Conservation (phyloP, 2,888 invertebrate genomes). For the Teleiodes luculella region DNA sequence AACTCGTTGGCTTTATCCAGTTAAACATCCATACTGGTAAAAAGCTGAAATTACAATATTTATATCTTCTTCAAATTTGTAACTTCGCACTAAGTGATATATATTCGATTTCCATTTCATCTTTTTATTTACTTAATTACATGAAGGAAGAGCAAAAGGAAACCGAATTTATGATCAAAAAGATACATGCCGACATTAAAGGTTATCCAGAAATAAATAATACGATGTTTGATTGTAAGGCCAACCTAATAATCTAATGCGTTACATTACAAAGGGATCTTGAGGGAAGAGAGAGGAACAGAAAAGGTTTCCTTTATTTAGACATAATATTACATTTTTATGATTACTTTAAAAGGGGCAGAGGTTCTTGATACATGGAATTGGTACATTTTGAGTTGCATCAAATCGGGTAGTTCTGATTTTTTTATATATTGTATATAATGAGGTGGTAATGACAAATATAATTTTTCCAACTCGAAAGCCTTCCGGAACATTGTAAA, state of each 20-base stretch:
- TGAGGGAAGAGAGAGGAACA: constrained; percentile 35
- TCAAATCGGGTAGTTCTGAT: too few species aligned
- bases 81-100: too few species aligned
- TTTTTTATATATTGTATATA: too few species aligned
- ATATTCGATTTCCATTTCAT: background rate
- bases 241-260: constrained; percentile 69
- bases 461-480: too few species aligned
- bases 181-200: background rate
- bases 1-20: background rate
- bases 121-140: background rate
- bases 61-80: too few species aligned
- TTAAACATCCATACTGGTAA: too few species aligned
- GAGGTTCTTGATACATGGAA: too few species aligned
- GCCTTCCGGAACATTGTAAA: too few species aligned
- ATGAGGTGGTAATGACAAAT: too few species aligned
- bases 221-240: constrained; percentile 43
- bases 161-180: constrained; percentile 6
- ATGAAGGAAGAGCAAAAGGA: background rate
- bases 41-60: too few species aligned
- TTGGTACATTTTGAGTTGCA: too few species aligned
- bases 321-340: constrained; percentile 60
- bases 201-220: constrained; percentile 32
- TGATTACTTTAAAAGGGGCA: constrained; percentile 60
- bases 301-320: constrained; percentile 52
- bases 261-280: constrained; percentile 64